These are phyloP conservation scores for Brachyhypopomus occidentalis DNA, from an alignment of 2,113 vertebrate genomes.

Conservation along the genomic window DNA sequence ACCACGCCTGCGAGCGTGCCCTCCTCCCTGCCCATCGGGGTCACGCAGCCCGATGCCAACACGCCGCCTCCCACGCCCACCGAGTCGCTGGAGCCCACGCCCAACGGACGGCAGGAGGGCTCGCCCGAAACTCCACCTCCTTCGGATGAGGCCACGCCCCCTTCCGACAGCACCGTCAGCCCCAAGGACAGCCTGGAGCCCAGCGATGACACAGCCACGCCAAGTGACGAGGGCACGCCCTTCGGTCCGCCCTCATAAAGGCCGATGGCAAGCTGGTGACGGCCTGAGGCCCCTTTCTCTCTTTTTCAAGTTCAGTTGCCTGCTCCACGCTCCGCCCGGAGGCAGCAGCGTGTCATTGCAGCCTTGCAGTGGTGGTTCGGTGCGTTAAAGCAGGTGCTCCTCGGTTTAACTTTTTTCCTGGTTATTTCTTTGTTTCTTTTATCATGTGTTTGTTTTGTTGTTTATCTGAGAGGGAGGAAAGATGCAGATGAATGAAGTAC, in stretches of 20 bases:
- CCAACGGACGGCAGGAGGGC: slow-evolving; percentile 69
- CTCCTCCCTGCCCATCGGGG: slow-evolving; percentile 36
- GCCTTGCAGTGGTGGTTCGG: slow-evolving; percentile 9
- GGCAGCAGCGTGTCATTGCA: slow-evolving; percentile 42
- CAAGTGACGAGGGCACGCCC: slow-evolving; percentile 71
- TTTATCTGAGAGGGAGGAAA: slow-evolving; percentile 23
- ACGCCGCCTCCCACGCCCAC: slow-evolving; percentile 37
- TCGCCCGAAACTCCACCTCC: slow-evolving; percentile 58
- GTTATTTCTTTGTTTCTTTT: slow-evolving; percentile 43
- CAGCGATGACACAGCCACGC: slow-evolving; percentile 72
- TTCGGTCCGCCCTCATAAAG: slow-evolving; percentile 69
- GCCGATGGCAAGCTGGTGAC: not conserved
- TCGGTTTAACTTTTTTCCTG: slow-evolving; percentile 44
- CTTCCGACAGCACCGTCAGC: slow-evolving; percentile 75
- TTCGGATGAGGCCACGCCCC: slow-evolving; percentile 62
- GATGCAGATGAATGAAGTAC: slow-evolving; percentile 40
- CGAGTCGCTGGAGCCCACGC: slow-evolving; percentile 52
- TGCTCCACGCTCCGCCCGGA: slow-evolving; percentile 38
- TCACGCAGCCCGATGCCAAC: slow-evolving; percentile 18
- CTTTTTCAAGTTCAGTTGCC: slow-evolving; percentile 7
- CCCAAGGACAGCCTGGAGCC: slow-evolving; percentile 78
- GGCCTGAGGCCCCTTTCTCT: not conserved
- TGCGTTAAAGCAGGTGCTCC: slow-evolving; percentile 27
- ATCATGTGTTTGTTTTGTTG: slow-evolving; percentile 42
- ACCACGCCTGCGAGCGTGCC: slow-evolving; percentile 26